Evolutionary conservation across 2,888 invertebrate species (phyloP), one percentile per base, ranked within the genome.

Genomic region (Acronicta psi): DNA sequence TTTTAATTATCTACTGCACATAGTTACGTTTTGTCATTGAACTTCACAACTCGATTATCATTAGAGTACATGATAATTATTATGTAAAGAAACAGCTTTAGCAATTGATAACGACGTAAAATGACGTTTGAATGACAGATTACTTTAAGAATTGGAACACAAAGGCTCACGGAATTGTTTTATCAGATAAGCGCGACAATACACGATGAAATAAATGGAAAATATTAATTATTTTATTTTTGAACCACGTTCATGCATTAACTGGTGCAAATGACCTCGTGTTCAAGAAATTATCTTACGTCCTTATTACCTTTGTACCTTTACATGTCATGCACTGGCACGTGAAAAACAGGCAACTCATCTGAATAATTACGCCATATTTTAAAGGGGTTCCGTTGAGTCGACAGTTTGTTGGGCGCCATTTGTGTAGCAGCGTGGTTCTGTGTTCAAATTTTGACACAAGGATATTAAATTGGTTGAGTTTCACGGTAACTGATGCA

Each of bases 81-180:
- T 63, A 75, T 58, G 47, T 57, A 18, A 13, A 29, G 43, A 45
- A 46, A 43, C 23, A 34, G 34, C n/a, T n/a, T 0, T 6, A 23
- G 18, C 10, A 58, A 56, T 37, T 13, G 34, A 45, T 61, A 62
- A 49, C 16, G 25, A 44, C 23, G 18, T 13, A n/a, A 47, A 41
- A 51, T 31, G 64, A 57, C 51, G 41, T 52, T 53, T 55, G 45
- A 36, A 60, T 60, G 68, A 74, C 45, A 62, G 47, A 70, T 73
- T 55, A 50, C 36, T 55, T 18, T 20, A 34, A 55, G 51, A 69
- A 68, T 49, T 51, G 46, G 63, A 62, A 17, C 60, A 73, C 49
- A 53, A 31, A 31, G 54, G 55, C 61, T 47, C 75, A 77, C 69
- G 77, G 75, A 41, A 40, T 9, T 20, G 7, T 40, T 5, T 63